Percentiles rank a stretch among this genome's conserved stretches.
Conservation (phyloP, 2,113 vertebrate species). For the Cololabis saira region DNA sequence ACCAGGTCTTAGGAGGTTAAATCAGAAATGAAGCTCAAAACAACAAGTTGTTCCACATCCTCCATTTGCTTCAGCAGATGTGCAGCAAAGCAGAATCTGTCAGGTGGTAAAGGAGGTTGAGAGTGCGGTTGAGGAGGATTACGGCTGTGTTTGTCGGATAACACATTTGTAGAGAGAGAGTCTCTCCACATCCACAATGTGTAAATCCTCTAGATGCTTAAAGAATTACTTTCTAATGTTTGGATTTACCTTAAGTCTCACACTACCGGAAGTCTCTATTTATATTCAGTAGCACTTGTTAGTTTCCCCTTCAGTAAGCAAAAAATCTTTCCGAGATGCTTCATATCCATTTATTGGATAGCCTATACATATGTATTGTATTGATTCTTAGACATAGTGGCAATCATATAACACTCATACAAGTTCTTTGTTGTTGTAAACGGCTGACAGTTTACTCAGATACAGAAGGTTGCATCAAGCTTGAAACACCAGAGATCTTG, state of each 20-base stretch:
- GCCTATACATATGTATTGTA: conserved; percentile 35
- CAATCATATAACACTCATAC: conserved; percentile 43
- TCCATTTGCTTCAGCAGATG: conserved; percentile 32
- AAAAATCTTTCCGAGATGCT: conserved; percentile 15
- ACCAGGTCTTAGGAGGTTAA: too few species aligned
- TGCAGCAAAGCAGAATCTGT: conserved; percentile 47
- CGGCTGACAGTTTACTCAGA: conserved; percentile 44
- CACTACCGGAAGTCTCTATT: conserved; percentile 29
- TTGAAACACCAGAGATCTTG: conserved; percentile 48
- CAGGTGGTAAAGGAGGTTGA: conserved; percentile 17
- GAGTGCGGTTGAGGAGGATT: conserved; percentile 46
- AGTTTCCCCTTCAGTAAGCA: conserved; percentile 1
- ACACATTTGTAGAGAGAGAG: conserved; percentile 36
- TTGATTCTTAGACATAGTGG: conserved; percentile 39
- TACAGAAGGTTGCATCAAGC: conserved; percentile 59
- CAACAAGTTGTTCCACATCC: conserved; percentile 13
- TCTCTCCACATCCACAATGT: conserved; percentile 31
- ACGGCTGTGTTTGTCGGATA: conserved; percentile 65
- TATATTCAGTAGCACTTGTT: conserved; percentile 31
- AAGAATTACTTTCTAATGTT: conserved; percentile 39
- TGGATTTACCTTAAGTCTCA: conserved; percentile 14
- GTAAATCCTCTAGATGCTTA: conserved; percentile 43
- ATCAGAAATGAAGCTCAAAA: conserved; percentile 27
- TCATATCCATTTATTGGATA: conserved; percentile 1
- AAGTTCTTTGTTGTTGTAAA: conserved; percentile 19